These are phyloP conservation scores for Campoplex capitator DNA, from an alignment of 2,888 invertebrate genomes.

Conservation along the genomic window DNA sequence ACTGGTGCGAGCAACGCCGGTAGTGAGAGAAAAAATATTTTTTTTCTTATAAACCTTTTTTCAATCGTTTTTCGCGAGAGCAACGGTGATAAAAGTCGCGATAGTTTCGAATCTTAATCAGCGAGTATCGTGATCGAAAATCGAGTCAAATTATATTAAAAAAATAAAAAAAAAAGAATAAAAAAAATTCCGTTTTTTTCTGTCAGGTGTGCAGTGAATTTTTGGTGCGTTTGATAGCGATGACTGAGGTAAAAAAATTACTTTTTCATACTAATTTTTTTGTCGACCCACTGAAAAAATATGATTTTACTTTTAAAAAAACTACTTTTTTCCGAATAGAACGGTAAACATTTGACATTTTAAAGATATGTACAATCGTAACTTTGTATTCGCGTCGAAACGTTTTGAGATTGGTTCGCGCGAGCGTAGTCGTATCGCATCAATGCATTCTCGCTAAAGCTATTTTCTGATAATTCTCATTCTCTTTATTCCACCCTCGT, in stretches of 20 bases:
- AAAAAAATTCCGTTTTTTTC: background rate
- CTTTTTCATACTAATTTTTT: background rate
- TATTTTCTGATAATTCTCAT: too few species aligned
- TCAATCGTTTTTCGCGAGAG: too few species aligned
- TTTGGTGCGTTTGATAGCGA: conserved; percentile 1
- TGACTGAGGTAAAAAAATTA: conserved; percentile 14
- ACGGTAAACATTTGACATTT: too few species aligned
- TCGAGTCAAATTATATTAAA: background rate
- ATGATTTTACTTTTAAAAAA: background rate
- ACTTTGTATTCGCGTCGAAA: too few species aligned
- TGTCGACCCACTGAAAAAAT: background rate
- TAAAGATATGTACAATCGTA: too few species aligned
- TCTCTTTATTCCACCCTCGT: too few species aligned
- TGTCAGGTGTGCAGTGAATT: background rate
- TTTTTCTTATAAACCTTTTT: background rate
- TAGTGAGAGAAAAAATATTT: background rate
- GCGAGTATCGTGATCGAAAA: background rate
- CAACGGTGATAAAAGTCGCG: too few species aligned
- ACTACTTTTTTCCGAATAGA: background rate
- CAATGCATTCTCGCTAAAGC: too few species aligned
- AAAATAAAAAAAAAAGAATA: too few species aligned
- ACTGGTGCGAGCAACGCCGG: conserved; percentile 31
- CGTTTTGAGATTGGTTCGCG: too few species aligned
- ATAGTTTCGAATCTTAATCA: too few species aligned
- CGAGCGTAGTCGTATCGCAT: too few species aligned